These are phyloP conservation scores for Epinotia bilunana DNA, from an alignment of 2,888 invertebrate species.

Conservation along the genomic window DNA sequence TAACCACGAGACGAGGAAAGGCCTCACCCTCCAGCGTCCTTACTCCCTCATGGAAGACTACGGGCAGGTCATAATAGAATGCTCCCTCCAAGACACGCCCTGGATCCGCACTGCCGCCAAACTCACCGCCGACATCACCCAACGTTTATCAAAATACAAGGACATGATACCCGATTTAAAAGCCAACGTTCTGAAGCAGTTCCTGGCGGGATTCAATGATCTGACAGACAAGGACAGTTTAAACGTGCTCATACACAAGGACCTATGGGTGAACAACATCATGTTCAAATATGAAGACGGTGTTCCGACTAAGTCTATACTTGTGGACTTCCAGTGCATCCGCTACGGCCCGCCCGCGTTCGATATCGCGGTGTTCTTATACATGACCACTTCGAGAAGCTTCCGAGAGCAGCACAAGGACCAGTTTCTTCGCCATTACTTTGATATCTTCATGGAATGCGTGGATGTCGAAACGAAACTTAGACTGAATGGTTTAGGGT, in stretches of 20 bases:
- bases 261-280: conserved; percentile 74
- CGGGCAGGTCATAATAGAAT: conserved; percentile 58
- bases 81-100: conserved; percentile 60
- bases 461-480: conserved; percentile 56
- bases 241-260: conserved; percentile 71
- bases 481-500: conserved; percentile 56
- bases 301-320: conserved; percentile 59
- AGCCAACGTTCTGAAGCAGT: conserved; percentile 53
- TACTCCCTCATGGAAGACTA: conserved; percentile 59
- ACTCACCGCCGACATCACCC: conserved; percentile 60
- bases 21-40: conserved; percentile 43
- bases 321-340: conserved; percentile 72
- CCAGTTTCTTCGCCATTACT: conserved; percentile 61
- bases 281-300: conserved; percentile 66
- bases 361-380: conserved; percentile 65
- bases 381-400: conserved; percentile 61
- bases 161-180: conserved; percentile 55
- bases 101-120: conserved; percentile 66
- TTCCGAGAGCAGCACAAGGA: conserved; percentile 63
- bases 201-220: conserved; percentile 59
- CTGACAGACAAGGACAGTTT: conserved; percentile 60
- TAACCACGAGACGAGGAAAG: conserved; percentile 62
- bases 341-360: conserved; percentile 72
- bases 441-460: conserved; percentile 55
- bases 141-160: conserved; percentile 61